These are phyloP conservation scores for Solenopsis fugax DNA, from an alignment of 1,140 invertebrate species.

Conservation along the genomic window DNA sequence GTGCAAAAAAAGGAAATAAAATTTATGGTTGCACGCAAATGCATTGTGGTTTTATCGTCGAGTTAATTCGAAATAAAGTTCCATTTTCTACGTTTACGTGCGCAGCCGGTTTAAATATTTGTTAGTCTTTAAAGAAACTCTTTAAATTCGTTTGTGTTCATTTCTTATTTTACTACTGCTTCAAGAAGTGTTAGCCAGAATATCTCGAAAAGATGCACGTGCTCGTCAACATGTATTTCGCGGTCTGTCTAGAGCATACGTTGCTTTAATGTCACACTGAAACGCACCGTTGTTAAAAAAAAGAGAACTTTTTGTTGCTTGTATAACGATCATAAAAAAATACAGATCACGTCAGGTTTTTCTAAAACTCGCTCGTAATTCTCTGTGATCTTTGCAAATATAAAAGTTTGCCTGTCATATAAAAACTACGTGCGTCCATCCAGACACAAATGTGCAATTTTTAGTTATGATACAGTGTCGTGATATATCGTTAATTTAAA, in stretches of 20 bases:
- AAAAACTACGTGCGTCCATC: neutral
- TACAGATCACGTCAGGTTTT: conserved; percentile 8
- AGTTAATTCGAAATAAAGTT: conserved; percentile 38
- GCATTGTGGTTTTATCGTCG: conserved; percentile 41
- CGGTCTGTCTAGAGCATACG: neutral
- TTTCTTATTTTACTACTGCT: conserved; percentile 17
- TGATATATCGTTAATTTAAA: neutral
- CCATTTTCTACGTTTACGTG: neutral
- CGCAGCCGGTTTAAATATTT: conserved; percentile 18
- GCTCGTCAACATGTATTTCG: neutral
- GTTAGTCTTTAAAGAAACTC: conserved; percentile 5
- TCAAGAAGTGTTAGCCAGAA: neutral
- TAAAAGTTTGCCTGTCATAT: neutral
- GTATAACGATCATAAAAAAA: conserved; percentile 45
- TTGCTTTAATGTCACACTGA: conserved; percentile 13
- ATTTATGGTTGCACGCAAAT: conserved; percentile 15
- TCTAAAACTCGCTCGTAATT: conserved; percentile 25
- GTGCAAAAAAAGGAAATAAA: conserved; percentile 9
- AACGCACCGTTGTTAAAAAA: neutral
- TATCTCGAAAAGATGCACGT: neutral
- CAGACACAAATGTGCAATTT: conserved; percentile 15
- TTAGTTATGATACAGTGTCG: neutral
- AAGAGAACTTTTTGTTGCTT: neutral
- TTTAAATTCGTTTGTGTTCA: neutral
- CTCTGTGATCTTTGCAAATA: conserved; percentile 26